Conservation (phyloP, 2,113 vertebrate genomes). For the Gobio gobio region DNA sequence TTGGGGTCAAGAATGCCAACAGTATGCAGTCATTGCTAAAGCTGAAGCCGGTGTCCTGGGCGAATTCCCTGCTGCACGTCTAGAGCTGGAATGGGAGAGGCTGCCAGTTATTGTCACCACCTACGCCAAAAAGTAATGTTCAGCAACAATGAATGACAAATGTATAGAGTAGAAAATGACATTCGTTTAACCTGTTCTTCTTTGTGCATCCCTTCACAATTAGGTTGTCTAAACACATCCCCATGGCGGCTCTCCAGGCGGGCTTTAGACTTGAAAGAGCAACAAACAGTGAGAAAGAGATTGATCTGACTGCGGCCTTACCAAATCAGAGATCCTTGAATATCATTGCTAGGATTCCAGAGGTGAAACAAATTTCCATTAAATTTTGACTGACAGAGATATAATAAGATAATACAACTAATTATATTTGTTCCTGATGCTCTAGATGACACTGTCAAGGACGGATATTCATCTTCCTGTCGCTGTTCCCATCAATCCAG, state of each 20-base stretch:
- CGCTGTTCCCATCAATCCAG: conserved; percentile 57
- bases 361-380: conserved; percentile 60
- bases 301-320: conserved; percentile 73
- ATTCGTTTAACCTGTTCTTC: neutral
- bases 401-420: neutral
- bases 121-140: conserved; percentile 71
- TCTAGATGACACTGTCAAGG: conserved; percentile 65
- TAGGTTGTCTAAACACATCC: conserved; percentile 72
- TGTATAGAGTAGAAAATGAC: neutral
- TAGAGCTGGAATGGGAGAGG: conserved; percentile 75
- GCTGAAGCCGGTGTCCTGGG: conserved; percentile 70
- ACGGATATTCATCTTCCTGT: conserved; percentile 50
- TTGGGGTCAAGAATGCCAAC: conserved; percentile 74
- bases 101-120: conserved; percentile 65
- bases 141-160: neutral
- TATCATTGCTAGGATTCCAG: conserved; percentile 75
- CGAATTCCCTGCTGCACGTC: conserved; percentile 65
- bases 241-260: conserved; percentile 48
- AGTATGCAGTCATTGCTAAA: conserved; percentile 67
- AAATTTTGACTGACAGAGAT: neutral
- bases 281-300: conserved; percentile 71
- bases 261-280: conserved; percentile 63
- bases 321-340: conserved; percentile 75
- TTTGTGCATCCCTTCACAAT: conserved; percentile 13
- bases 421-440: neutral